phyloP scores from a whole-genome alignment of 2,888 invertebrate species.

The Fragum whitleyi region DNA sequence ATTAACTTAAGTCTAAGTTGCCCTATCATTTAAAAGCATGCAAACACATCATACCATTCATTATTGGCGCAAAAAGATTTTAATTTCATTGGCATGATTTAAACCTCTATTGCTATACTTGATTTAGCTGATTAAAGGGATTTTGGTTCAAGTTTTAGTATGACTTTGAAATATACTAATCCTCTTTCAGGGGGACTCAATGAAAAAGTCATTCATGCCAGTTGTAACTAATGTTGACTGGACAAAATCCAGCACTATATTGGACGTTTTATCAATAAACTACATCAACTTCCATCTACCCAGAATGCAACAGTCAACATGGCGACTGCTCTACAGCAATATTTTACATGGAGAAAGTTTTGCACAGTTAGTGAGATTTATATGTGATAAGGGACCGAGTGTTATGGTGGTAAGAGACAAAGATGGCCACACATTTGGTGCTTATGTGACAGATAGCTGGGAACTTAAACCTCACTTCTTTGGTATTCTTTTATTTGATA shows the following conservation, averaged over 20 bases:
- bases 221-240: slow-evolving; percentile 72
- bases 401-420: slow-evolving; percentile 92
- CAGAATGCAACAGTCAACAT: slow-evolving; percentile 90
- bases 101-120: no score
- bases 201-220: slow-evolving; percentile 65
- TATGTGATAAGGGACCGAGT: slow-evolving; percentile 86
- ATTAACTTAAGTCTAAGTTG: no score
- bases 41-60: no score
- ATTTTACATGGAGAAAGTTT: slow-evolving; percentile 93
- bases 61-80: no score
- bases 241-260: slow-evolving; percentile 72
- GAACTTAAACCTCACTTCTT: slow-evolving; percentile 90
- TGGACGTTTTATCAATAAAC: slow-evolving; percentile 78
- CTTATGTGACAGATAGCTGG: slow-evolving; percentile 94
- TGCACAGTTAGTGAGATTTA: slow-evolving; percentile 85
- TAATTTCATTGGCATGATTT: no score
- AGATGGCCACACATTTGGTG: slow-evolving; percentile 94
- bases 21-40: no score
- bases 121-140: no score
- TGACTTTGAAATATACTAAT: background rate
- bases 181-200: slow-evolving; percentile 58
- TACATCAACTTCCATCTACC: slow-evolving; percentile 92
- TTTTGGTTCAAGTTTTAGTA: no score
- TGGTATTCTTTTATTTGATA: slow-evolving; percentile 87
- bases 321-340: slow-evolving; percentile 92